These are phyloP conservation scores for Cryptotermes secundus DNA, from an alignment of 1,140 invertebrate species.

Conservation along the genomic window DNA sequence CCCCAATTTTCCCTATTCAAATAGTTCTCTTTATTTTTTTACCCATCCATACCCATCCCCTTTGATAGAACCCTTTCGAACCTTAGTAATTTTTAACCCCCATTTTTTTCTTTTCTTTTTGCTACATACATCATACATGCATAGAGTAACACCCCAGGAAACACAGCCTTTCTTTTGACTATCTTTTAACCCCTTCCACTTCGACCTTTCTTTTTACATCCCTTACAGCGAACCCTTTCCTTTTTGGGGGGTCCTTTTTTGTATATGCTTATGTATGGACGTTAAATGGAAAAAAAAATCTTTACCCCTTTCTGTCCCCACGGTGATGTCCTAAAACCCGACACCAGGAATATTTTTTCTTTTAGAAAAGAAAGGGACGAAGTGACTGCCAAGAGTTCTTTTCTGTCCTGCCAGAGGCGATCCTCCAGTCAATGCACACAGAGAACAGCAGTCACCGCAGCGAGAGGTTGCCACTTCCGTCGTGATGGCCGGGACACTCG, in stretches of 20 bases:
- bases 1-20: conserved; percentile 16
- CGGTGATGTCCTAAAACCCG: conserved; percentile 13
- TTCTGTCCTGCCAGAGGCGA: neutral
- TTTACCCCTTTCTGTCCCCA: conserved; percentile 1
- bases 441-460: neutral
- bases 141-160: conserved; percentile 10
- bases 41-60: conserved; percentile 12
- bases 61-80: neutral
- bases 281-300: neutral
- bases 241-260: neutral
- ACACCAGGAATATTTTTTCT: conserved; percentile 11
- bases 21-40: conserved; percentile 17
- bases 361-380: neutral
- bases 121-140: conserved; percentile 19
- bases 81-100: conserved; percentile 19
- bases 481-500: neutral
- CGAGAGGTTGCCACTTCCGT: neutral
- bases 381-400: conserved; percentile 10
- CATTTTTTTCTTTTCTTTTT: conserved; percentile 11
- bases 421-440: neutral
- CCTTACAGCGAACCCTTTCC: conserved; percentile 9
- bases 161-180: conserved; percentile 10
- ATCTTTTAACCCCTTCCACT: conserved; percentile 11
- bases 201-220: neutral
- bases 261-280: neutral